phyloP scores from a whole-genome alignment of 2,888 invertebrate species.

The Linnaemya vulpina region DNA sequence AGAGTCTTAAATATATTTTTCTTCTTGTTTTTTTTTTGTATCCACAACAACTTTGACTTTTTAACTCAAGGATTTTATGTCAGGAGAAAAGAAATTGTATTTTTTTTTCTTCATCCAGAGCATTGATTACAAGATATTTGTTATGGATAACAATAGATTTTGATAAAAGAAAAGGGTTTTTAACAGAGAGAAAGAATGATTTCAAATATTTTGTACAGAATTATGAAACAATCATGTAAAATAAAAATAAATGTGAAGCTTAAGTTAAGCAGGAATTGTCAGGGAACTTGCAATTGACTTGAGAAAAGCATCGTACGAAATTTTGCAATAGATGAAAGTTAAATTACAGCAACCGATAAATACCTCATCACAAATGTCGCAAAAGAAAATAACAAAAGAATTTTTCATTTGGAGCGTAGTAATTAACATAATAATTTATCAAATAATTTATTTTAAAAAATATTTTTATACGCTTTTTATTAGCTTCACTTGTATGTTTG shows the following conservation, averaged over 20 bases:
- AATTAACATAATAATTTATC: too few relatives aligned
- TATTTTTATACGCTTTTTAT: too few relatives aligned
- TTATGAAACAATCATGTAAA: not conserved
- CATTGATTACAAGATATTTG: slow-evolving; percentile 25
- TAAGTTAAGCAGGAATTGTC: not conserved
- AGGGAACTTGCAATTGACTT: not conserved
- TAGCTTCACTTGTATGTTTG: too few relatives aligned
- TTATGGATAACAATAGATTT: slow-evolving; percentile 21
- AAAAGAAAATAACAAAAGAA: too few relatives aligned
- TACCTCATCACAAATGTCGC: too few relatives aligned
- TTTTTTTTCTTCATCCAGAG: not conserved
- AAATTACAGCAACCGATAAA: too few relatives aligned
- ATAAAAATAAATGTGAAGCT: not conserved
- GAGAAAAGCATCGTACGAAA: not conserved
- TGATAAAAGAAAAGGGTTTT: not conserved
- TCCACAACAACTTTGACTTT: slow-evolving; percentile 32
- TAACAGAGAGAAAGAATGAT: not conserved
- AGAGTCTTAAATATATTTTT: slow-evolving; percentile 23
- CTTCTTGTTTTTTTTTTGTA: not conserved
- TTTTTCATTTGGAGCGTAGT: too few relatives aligned
- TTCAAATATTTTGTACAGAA: not conserved
- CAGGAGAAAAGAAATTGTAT: not conserved
- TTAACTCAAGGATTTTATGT: slow-evolving; percentile 15
- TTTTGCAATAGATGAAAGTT: too few relatives aligned
- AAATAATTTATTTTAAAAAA: too few relatives aligned